Conservation (phyloP, 35 echinoderm and acorn worm species). For the Nesometra sesokonis region DNA sequence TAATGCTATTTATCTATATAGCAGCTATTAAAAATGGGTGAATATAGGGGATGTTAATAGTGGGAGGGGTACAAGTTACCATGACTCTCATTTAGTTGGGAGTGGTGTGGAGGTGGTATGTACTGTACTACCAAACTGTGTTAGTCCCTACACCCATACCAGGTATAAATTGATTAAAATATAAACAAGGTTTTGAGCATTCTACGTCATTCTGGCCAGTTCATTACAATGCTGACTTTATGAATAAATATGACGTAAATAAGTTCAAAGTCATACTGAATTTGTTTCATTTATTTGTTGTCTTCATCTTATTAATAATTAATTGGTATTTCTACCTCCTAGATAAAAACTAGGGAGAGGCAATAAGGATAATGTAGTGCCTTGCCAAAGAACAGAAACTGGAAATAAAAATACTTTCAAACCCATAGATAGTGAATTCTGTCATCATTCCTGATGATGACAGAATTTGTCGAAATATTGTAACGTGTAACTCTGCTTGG, state of each 20-base stretch:
- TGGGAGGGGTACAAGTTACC: too few species aligned
- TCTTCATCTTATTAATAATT: too few species aligned
- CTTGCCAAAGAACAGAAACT: too few species aligned
- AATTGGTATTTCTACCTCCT: too few species aligned
- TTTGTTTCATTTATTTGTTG: background rate
- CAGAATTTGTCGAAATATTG: too few species aligned
- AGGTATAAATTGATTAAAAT: background rate
- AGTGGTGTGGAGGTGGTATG: background rate
- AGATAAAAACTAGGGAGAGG: too few species aligned
- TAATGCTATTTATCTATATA: background rate
- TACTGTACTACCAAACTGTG: background rate
- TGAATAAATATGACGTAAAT: background rate
- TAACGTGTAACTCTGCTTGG: too few species aligned
- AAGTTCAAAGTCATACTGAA: background rate
- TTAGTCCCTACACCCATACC: background rate
- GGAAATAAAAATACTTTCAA: too few species aligned
- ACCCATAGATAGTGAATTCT: too few species aligned
- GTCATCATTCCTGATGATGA: too few species aligned
- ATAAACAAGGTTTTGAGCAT: background rate
- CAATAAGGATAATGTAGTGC: too few species aligned
- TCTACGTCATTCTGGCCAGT: background rate
- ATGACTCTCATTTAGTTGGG: too few species aligned
- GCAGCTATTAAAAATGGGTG: background rate
- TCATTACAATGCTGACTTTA: background rate
- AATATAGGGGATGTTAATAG: background rate